These are phyloP conservation scores for Chymomyza caudatula DNA, from an alignment of 2,888 invertebrate species.

Conservation along the genomic window DNA sequence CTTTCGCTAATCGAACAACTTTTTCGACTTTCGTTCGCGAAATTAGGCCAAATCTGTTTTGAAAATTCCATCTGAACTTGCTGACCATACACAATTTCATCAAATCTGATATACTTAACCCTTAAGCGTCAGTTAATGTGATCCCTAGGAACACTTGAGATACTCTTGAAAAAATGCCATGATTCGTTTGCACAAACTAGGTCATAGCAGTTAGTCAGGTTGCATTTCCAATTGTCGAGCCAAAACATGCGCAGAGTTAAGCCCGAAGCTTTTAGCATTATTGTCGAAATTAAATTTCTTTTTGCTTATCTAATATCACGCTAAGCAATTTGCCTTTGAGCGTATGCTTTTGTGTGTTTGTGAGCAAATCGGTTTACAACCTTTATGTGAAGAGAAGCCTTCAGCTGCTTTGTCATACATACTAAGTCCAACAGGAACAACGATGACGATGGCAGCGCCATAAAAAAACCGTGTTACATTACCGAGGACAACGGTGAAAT, in stretches of 20 bases:
- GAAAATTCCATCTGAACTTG: too few relatives aligned
- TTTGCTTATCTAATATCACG: constrained; percentile 38
- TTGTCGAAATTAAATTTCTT: constrained; percentile 45
- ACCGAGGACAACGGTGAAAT: constrained; percentile 47
- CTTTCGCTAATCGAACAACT: too few relatives aligned
- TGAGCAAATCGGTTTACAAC: constrained; percentile 48
- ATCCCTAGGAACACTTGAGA: neutral
- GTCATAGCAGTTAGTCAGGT: neutral
- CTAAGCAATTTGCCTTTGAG: neutral
- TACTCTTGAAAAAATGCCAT: neutral
- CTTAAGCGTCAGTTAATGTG: too few relatives aligned
- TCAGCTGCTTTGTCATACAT: constrained; percentile 38
- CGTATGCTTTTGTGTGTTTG: constrained; percentile 1
- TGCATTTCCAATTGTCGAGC: neutral
- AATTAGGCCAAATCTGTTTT: too few relatives aligned
- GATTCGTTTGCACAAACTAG: neutral
- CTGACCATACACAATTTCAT: too few relatives aligned
- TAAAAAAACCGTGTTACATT: constrained; percentile 28
- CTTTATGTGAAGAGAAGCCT: constrained; percentile 43
- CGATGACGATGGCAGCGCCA: neutral
- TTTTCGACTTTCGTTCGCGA: too few relatives aligned
- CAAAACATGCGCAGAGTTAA: neutral
- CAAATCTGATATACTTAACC: too few relatives aligned
- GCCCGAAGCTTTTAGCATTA: neutral
- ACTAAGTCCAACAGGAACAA: neutral